Percentiles rank a stretch among this genome's conserved stretches.
These are phyloP conservation scores for Pseudochromis fuscus DNA, from an alignment of 2,797 vertebrate genomes.

Conservation along the genomic window DNA sequence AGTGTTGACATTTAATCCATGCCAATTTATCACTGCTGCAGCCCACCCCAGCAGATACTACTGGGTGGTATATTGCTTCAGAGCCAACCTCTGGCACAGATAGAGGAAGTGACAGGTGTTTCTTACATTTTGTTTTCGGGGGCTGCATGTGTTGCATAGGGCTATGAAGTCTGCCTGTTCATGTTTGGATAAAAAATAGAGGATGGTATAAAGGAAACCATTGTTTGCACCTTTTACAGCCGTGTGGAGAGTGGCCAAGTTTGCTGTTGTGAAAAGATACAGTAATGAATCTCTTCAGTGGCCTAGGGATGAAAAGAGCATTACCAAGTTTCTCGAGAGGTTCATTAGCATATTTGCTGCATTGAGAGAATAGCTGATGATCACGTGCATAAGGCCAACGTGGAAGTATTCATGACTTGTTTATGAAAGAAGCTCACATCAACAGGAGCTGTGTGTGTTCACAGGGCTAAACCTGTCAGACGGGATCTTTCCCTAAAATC, in stretches of 20 bases:
- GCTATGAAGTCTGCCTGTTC: constrained; percentile 28
- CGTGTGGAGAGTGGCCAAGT: constrained; percentile 55
- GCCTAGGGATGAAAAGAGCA: constrained; percentile 58
- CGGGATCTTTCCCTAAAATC: constrained; percentile 47
- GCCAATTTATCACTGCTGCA: constrained; percentile 76
- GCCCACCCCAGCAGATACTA: constrained; percentile 56
- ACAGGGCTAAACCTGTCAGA: constrained; percentile 65
- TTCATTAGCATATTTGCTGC: constrained; percentile 75
- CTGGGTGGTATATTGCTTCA: constrained; percentile 62
- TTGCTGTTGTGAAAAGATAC: constrained; percentile 58
- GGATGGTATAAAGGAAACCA: constrained; percentile 49
- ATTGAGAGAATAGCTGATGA: constrained; percentile 62
- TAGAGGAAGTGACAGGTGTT: constrained; percentile 52
- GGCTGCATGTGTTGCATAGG: constrained; percentile 15
- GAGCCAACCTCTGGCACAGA: constrained; percentile 56
- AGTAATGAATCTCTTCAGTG: constrained; percentile 69
- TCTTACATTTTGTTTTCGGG: constrained; percentile 26
- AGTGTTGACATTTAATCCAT: constrained; percentile 83
- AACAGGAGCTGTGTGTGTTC: constrained; percentile 48
- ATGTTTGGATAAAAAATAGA: constrained; percentile 54
- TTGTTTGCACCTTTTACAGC: constrained; percentile 60
- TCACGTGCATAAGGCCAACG: constrained; percentile 59
- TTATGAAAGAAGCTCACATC: constrained; percentile 55
- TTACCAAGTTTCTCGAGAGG: constrained; percentile 60
- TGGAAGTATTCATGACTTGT: constrained; percentile 66